These are phyloP conservation scores for Amiota minor DNA, from an alignment of 2,888 invertebrate species.

Conservation along the genomic window DNA sequence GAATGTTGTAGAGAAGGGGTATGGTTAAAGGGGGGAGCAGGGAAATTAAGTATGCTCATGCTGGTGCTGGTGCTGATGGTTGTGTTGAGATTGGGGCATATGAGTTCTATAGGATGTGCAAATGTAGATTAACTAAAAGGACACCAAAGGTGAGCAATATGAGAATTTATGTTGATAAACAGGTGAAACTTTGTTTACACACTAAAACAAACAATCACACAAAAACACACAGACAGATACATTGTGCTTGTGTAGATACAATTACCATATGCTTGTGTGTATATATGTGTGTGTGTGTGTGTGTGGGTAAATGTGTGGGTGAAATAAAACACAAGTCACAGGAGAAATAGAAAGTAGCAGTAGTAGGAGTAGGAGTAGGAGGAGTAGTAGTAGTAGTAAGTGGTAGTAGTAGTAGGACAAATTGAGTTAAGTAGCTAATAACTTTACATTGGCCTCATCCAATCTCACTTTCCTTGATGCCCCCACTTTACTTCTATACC, in stretches of 20 bases:
- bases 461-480: too few relatives aligned
- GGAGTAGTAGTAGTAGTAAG: too few relatives aligned
- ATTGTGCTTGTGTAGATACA: too few relatives aligned
- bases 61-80: background rate
- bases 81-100: background rate
- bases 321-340: background rate
- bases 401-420: background rate
- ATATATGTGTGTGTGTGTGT: background rate
- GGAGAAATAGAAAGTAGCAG: background rate
- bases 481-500: too few relatives aligned
- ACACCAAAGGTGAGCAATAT: background rate
- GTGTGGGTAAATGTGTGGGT: background rate
- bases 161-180: conserved; percentile 21
- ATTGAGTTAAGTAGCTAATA: background rate
- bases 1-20: too few relatives aligned
- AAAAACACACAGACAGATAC: background rate
- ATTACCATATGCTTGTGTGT: too few relatives aligned
- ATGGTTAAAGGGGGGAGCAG: too few relatives aligned
- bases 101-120: background rate
- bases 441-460: background rate
- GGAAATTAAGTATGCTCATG: too few relatives aligned
- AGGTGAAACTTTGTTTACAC: conserved; percentile 6
- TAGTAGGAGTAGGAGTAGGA: too few relatives aligned
- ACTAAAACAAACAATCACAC: background rate
- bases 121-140: background rate